A percentile compares a stretch with the other conserved stretches of the same genome.
Conservation (phyloP, 35 echinoderm and acorn worm genomes). For the Amphiura filiformis region DNA sequence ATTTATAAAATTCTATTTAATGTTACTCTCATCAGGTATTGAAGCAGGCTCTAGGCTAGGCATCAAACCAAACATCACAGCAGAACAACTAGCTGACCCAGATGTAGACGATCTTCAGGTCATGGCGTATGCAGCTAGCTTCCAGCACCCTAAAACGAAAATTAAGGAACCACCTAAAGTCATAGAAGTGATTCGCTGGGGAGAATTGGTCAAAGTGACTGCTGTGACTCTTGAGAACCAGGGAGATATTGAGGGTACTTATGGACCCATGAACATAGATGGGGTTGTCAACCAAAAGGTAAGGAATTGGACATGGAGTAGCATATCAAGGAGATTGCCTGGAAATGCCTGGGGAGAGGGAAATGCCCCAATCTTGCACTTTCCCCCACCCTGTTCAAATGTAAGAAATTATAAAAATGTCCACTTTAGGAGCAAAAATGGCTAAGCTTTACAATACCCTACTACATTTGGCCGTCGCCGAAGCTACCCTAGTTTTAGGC, state of each 20-base stretch:
- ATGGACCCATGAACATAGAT: background rate
- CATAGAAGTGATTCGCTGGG: background rate
- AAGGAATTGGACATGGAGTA: too few relatives aligned
- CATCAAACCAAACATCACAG: constrained; percentile 54
- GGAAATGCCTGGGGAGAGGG: too few relatives aligned
- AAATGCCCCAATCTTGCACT: too few relatives aligned
- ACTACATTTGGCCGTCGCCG: too few relatives aligned
- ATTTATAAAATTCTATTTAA: background rate
- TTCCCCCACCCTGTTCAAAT: too few relatives aligned
- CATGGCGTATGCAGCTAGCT: constrained; percentile 84
- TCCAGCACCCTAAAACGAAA: constrained; percentile 46
- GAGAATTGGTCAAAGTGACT: background rate
- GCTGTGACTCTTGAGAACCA: background rate
- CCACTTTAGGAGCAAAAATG: too few relatives aligned
- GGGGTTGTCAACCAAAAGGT: background rate
- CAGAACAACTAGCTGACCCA: constrained; percentile 67
- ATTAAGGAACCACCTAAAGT: background rate
- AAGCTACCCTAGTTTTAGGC: too few relatives aligned
- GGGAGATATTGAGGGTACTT: background rate
- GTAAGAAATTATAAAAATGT: too few relatives aligned
- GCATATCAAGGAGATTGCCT: too few relatives aligned
- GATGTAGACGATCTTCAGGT: constrained; percentile 86
- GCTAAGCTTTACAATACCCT: too few relatives aligned
- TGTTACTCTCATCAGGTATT: constrained; percentile 55
- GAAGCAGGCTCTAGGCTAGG: constrained; percentile 69